Evolutionary conservation across 2,113 vertebrate species (phyloP).

Genomic region (Cavia aperea): DNA sequence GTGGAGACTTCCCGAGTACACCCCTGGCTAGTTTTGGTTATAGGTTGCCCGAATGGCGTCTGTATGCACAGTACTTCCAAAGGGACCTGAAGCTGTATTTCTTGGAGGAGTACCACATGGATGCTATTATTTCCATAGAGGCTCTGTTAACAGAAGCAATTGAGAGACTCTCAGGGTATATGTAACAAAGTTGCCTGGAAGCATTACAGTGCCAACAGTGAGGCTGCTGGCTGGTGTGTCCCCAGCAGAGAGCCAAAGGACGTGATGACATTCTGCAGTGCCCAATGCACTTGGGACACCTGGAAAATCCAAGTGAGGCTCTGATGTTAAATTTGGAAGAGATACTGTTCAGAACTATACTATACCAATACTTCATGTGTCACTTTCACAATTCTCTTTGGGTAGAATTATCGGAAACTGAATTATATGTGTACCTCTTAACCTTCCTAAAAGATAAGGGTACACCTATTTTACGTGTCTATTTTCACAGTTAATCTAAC

Average conservation of each 20-base stretch:
- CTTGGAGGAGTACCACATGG: no score
- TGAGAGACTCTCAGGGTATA: conserved; percentile 94
- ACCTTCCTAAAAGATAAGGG: conserved; percentile 44
- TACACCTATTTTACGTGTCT: conserved; percentile 40
- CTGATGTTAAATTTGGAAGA: conserved; percentile 36
- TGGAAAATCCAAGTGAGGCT: background rate
- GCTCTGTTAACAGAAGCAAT: conserved; percentile 94
- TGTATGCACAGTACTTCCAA: no score
- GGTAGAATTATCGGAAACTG: conserved; percentile 46
- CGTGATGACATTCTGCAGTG: conserved; percentile 93
- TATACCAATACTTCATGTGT: conserved; percentile 50
- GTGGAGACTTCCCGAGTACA: no score
- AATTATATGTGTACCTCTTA: conserved; percentile 44
- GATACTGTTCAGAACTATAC: conserved; percentile 28
- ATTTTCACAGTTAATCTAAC: conserved; percentile 42
- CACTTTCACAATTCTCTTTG: conserved; percentile 40
- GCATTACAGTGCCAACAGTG: conserved; percentile 91
- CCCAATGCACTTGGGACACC: conserved; percentile 62
- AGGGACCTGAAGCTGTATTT: no score
- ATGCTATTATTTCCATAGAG: conserved; percentile 64
- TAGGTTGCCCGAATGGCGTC: no score
- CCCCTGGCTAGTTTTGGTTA: no score
- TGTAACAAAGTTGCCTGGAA: conserved; percentile 94
- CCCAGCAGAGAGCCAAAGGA: conserved; percentile 96
- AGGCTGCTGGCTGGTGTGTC: conserved; percentile 95